A percentile compares a stretch with the other conserved stretches of the same genome.
phyloP scores from a whole-genome alignment of 35 echinoderm and acorn worm species.

The Acanthaster planci region DNA sequence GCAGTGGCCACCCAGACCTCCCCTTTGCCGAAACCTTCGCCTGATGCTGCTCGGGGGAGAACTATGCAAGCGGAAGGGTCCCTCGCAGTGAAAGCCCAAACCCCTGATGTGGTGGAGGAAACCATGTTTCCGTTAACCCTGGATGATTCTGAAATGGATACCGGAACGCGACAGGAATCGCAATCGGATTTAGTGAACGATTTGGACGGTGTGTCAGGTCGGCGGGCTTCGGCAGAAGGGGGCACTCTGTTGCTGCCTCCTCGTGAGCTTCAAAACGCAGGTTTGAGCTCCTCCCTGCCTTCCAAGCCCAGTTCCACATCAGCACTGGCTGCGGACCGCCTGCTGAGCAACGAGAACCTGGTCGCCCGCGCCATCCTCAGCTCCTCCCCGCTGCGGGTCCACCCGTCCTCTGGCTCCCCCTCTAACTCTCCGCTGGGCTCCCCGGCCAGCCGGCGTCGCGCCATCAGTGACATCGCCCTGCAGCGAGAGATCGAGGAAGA shows the following conservation, averaged over 20 bases:
- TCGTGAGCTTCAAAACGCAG: not conserved
- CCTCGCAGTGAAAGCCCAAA: not conserved
- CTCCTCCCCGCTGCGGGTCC: not conserved
- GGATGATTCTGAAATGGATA: not conserved
- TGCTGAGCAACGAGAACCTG: conserved; percentile 3
- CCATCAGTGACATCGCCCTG: conserved; percentile 68
- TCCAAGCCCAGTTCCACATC: not conserved
- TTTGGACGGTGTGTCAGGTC: not conserved
- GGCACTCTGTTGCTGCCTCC: not conserved
- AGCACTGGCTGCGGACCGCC: not conserved
- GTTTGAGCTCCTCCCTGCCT: conserved; percentile 2
- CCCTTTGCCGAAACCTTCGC: not conserved
- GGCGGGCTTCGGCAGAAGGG: not conserved
- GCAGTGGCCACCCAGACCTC: conserved; percentile 13
- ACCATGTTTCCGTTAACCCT: conserved; percentile 15
- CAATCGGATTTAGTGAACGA: too few species aligned
- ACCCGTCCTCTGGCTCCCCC: not conserved
- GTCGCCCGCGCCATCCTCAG: not conserved
- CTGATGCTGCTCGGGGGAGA: not conserved
- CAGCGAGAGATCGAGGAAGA: conserved; percentile 79
- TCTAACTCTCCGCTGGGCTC: not conserved
- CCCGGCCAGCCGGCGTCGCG: conserved; percentile 37
- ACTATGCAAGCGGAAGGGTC: not conserved
- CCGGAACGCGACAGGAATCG: too few species aligned
- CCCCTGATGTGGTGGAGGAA: conserved; percentile 13